Evolutionary conservation across 2,113 vertebrate species (phyloP).

Genomic region (Lophotis ruficrista): DNA sequence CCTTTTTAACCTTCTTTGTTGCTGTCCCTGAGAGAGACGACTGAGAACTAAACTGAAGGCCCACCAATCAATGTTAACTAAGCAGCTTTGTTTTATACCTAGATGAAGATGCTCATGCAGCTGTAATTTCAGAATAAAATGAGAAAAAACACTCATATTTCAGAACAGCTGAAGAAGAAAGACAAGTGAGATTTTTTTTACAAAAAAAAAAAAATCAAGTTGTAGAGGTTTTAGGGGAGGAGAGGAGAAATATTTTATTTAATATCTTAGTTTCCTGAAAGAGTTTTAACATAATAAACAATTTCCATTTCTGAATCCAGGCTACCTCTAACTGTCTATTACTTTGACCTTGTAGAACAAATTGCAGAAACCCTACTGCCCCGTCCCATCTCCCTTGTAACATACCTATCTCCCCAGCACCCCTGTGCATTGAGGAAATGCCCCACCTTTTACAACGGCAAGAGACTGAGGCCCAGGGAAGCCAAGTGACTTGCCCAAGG

Average conservation of each 20-base stretch:
- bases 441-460: not conserved
- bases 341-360: not conserved
- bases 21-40: not conserved
- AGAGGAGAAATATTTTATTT: not conserved
- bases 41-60: not conserved
- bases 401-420: not conserved
- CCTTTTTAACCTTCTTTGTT: not conserved
- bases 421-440: not conserved
- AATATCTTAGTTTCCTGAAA: not conserved
- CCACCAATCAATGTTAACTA: not conserved
- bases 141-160: not conserved
- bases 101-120: not conserved
- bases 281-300: not conserved
- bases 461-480: not conserved
- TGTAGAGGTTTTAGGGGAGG: rapidly evolving
- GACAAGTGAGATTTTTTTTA: not conserved
- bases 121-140: not conserved
- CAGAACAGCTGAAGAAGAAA: not conserved
- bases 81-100: not conserved
- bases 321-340: not conserved
- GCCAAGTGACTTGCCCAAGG: not conserved
- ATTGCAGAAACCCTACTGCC: not conserved
- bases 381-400: not conserved
- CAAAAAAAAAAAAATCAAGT: not conserved
- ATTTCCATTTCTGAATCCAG: not conserved